phyloP scores from a whole-genome alignment of 2,113 vertebrate species.

The Megaceryle torquata region DNA sequence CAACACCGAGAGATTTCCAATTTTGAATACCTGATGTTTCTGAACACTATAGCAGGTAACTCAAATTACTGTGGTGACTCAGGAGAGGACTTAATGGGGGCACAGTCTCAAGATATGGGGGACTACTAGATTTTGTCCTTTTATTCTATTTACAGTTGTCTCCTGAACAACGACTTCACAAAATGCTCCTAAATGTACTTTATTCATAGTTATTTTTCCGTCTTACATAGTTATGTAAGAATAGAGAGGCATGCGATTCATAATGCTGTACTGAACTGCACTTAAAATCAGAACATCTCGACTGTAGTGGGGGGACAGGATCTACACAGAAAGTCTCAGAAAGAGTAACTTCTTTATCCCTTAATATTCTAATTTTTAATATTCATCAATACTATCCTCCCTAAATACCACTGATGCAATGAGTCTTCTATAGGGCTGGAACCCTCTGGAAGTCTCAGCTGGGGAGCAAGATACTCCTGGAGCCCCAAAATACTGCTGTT shows the following conservation, averaged over 20 bases:
- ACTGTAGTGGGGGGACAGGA: background rate
- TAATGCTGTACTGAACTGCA: background rate
- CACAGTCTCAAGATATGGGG: background rate
- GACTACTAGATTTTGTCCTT: background rate
- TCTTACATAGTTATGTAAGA: background rate
- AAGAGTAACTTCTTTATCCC: background rate
- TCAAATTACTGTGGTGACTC: background rate
- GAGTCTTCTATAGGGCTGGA: background rate
- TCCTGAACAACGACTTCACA: background rate
- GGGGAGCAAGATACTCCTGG: background rate
- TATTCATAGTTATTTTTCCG: background rate
- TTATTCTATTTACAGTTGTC: background rate
- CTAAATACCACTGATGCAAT: background rate
- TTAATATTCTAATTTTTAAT: background rate
- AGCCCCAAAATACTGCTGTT: background rate
- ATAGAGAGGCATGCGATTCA: background rate
- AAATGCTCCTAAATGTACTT: background rate
- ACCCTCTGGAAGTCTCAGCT: background rate
- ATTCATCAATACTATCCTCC: rapidly evolving
- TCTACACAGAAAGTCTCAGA: background rate
- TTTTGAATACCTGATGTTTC: conserved; percentile 96
- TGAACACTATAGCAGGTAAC: conserved; percentile 94
- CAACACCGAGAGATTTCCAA: conserved; percentile 97
- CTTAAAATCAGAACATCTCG: background rate
- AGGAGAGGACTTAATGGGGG: background rate